Base-by-base conservation (phyloP, 2,113 vertebrate species). In the Nannobrachium achirus region DNA sequence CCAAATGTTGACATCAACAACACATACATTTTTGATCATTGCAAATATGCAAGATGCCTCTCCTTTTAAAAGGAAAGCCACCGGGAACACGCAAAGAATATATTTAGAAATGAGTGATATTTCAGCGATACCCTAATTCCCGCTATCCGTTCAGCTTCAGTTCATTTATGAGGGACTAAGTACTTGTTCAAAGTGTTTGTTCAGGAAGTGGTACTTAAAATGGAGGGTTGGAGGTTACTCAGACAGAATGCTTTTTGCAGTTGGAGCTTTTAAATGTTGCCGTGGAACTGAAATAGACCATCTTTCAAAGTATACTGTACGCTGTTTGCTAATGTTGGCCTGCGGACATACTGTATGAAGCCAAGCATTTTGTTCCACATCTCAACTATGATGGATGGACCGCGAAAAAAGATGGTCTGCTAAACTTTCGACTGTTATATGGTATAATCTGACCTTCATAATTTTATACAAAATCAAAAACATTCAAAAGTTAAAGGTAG, bases 71-170 rank as follows among this genome's bases (percentile, higher is more conserved):
- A 33, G 25, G 69, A 63, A 71, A 73, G 72, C 79, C 79, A 70
- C 69, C 68, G 61, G 75, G 75, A 62, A 48, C 40, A 62, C 62
- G 71, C 38, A 51, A 44, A 63, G 79, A 76, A 85, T 84, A 88
- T 74, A 88, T 90, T 89, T 87, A 85, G 84, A 89, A 85, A 85
- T 86, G 87, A 89, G 83, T 75, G 81, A 89, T 85, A 78, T 89
- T 87, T 90, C 82, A 78, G 85, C 48, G 1, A 68, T 66, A 79
- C 71, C 63, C 73, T 86, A 69, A 52, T 67, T 73, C 44, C 72
- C 63, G 1, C 58, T 6, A 52, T 71, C 69, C 56, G 80, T 87
- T 88, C 84, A 72, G 76, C 84, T 85, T 65, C 81, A 56, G 75
- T 86, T 89, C 83, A 82, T 89, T 88, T 84, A 88, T 82, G 83